phyloP scores from a whole-genome alignment of 2,797 vertebrate species.

The Sparus aurata region DNA sequence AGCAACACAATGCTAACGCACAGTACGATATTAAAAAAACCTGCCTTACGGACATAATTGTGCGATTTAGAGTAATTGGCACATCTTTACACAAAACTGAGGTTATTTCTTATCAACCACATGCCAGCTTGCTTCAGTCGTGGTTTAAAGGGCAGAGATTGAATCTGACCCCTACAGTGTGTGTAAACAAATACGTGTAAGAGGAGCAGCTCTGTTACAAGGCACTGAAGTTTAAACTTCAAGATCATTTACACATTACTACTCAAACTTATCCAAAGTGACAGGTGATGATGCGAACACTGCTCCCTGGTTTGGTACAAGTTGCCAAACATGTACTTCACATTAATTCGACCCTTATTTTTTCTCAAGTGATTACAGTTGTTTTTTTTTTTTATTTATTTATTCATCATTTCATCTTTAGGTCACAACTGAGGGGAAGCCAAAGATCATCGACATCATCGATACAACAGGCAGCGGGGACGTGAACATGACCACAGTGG shows the following conservation, averaged over 20 bases:
- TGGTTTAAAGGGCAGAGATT: slow-evolving; percentile 18
- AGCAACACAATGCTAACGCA: not conserved
- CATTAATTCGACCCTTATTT: not conserved
- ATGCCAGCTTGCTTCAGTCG: not conserved
- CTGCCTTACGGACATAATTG: too few species aligned
- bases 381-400: not conserved
- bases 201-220: not conserved
- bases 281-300: not conserved
- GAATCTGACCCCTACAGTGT: slow-evolving; percentile 14
- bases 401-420: slow-evolving; percentile 53
- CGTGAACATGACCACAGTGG: slow-evolving; percentile 91
- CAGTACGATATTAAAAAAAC: not conserved
- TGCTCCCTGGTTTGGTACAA: not conserved
- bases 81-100: not conserved
- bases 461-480: slow-evolving; percentile 99
- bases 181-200: slow-evolving; percentile 13
- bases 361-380: not conserved
- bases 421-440: slow-evolving; percentile 96
- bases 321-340: not conserved
- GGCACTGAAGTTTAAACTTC: not conserved
- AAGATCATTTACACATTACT: not conserved
- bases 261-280: not conserved
- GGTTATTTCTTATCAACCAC: not conserved
- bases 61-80: not conserved
- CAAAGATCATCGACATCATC: slow-evolving; percentile 98